These are phyloP conservation scores for Hydrophis major DNA, from an alignment of 2,797 vertebrate species.

Conservation along the genomic window DNA sequence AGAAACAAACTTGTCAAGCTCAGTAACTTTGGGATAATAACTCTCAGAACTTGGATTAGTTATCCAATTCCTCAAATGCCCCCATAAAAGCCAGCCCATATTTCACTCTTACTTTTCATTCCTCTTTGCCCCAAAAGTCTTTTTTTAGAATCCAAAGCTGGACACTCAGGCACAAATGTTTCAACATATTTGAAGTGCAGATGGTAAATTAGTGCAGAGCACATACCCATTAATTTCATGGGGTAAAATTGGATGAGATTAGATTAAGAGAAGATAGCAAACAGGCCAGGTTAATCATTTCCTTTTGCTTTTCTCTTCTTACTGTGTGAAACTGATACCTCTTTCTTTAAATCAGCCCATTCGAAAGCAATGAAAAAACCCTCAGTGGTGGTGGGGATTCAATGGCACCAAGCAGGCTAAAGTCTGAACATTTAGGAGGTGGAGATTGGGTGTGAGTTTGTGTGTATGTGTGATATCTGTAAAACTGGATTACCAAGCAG, in stretches of 20 bases:
- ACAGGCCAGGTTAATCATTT: not conserved
- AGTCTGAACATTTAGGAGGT: not conserved
- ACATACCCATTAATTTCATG: not conserved
- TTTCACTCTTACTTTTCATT: not conserved
- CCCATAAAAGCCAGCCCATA: not conserved
- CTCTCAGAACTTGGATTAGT: not conserved
- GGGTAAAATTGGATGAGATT: not conserved
- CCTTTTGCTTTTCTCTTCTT: not conserved
- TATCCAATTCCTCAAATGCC: not conserved
- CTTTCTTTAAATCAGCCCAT: not conserved
- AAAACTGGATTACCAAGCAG: slow-evolving; percentile 19
- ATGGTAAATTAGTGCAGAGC: not conserved
- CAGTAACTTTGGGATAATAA: not conserved
- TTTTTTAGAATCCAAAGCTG: not conserved
- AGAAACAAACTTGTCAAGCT: not conserved
- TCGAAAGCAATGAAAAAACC: not conserved
- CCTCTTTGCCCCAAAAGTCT: not conserved
- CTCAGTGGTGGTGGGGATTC: not conserved
- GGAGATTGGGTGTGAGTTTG: not conserved
- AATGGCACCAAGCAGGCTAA: not conserved
- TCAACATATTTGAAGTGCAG: not conserved
- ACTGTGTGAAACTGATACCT: not conserved
- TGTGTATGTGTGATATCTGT: not conserved
- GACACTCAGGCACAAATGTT: not conserved
- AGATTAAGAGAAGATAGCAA: not conserved